These are phyloP conservation scores for Drosophila neonasuta DNA, from an alignment of 2,888 invertebrate species.

Conservation along the genomic window DNA sequence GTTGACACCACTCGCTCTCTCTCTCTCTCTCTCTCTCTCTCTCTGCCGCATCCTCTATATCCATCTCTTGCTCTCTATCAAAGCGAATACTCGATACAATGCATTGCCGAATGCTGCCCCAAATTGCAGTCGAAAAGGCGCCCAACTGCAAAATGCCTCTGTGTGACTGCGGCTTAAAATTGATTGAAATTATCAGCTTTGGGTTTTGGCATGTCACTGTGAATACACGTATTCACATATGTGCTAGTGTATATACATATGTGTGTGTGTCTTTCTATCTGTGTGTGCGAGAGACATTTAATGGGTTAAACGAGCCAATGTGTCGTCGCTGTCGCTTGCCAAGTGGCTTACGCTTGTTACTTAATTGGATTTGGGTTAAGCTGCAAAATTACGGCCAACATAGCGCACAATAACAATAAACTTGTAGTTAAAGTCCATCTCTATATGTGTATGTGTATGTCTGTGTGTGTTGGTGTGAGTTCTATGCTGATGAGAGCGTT, in stretches of 20 bases:
- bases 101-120: conserved; percentile 29
- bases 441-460: conserved; percentile 10
- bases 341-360: conserved; percentile 76
- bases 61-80: neutral
- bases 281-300: conserved; percentile 50
- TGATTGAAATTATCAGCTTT: conserved; percentile 79
- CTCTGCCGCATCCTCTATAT: neutral
- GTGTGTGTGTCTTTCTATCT: neutral
- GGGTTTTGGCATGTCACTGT: conserved; percentile 68
- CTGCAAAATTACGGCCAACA: conserved; percentile 72
- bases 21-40: too few species aligned
- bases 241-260: neutral
- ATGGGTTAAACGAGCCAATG: conserved; percentile 77
- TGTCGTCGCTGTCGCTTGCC: conserved; percentile 75
- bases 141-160: conserved; percentile 56
- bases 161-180: conserved; percentile 68
- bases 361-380: conserved; percentile 77
- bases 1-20: conserved; percentile 17
- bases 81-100: conserved; percentile 15
- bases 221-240: conserved; percentile 11
- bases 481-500: conserved; percentile 24
- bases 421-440: conserved; percentile 56
- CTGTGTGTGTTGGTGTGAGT: conserved; percentile 18
- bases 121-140: conserved; percentile 52
- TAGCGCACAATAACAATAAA: conserved; percentile 71